Evolutionary conservation across 2,888 invertebrate species (phyloP).

Genomic region (Rhagophthalmus giganteus): DNA sequence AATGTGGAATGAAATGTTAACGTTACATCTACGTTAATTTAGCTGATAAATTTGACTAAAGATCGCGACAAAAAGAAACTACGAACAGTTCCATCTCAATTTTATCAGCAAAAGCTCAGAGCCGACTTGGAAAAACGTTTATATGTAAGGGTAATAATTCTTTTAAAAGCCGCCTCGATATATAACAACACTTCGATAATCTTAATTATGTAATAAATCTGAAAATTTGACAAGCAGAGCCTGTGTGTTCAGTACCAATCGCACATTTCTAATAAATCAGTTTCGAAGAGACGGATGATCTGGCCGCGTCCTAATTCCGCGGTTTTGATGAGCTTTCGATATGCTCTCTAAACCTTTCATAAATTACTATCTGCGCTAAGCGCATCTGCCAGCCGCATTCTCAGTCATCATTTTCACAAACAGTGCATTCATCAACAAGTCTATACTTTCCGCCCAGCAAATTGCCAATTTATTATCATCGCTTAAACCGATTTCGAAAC

Average conservation of each 20-base stretch:
- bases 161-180: slow-evolving; percentile 18
- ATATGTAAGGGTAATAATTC: slow-evolving; percentile 18
- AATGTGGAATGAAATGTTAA: too few relatives aligned
- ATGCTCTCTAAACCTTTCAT: slow-evolving; percentile 48
- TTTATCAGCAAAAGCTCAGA: slow-evolving; percentile 14
- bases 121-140: slow-evolving; percentile 14
- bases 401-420: slow-evolving; percentile 46
- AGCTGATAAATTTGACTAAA: slow-evolving; percentile 24
- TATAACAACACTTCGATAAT: slow-evolving; percentile 27
- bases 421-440: slow-evolving; percentile 41
- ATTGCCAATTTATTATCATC: slow-evolving; percentile 43
- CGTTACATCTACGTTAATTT: slow-evolving; percentile 26
- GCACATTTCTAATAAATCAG: slow-evolving; percentile 44
- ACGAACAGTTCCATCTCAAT: slow-evolving; percentile 14
- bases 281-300: slow-evolving; percentile 44
- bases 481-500: slow-evolving; percentile 33
- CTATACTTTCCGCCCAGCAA: slow-evolving; percentile 38
- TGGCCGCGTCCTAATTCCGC: slow-evolving; percentile 49
- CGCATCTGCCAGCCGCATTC: slow-evolving; percentile 44
- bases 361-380: slow-evolving; percentile 47
- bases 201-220: slow-evolving; percentile 30
- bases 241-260: slow-evolving; percentile 19
- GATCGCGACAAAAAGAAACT: slow-evolving; percentile 10
- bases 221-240: slow-evolving; percentile 25
- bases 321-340: slow-evolving; percentile 54